These are phyloP conservation scores for Carcina quercana DNA, from an alignment of 2,888 invertebrate genomes.

Conservation along the genomic window DNA sequence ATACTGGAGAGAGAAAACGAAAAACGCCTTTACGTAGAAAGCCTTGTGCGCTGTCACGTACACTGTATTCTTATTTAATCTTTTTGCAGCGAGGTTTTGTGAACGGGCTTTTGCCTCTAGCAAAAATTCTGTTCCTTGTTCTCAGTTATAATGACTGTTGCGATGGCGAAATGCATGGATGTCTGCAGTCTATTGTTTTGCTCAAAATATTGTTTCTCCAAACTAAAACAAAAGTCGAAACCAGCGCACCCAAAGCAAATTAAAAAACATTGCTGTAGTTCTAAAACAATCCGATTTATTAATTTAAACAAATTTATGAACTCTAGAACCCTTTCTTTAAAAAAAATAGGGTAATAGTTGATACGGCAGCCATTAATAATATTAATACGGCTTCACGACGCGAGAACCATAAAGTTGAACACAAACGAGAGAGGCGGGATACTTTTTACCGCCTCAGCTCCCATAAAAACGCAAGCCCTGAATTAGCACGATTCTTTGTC, in stretches of 20 bases:
- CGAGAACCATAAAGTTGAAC: conserved; percentile 66
- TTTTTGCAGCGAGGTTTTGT: conserved; percentile 50
- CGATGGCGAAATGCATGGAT: conserved; percentile 9
- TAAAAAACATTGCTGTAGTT: too few relatives aligned
- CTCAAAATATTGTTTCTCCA: too few relatives aligned
- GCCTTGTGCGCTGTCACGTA: conserved; percentile 64
- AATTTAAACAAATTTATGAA: conserved; percentile 3
- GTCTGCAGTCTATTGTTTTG: neutral
- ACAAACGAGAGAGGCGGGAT: conserved; percentile 72
- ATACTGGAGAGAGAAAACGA: conserved; percentile 54
- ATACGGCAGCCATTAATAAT: conserved; percentile 65
- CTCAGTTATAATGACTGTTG: conserved; percentile 21
- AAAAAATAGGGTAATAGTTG: conserved; percentile 47
- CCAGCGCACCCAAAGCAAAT: too few relatives aligned
- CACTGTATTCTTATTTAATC: conserved; percentile 64
- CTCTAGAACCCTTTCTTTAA: conserved; percentile 40
- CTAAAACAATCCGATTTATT: too few relatives aligned
- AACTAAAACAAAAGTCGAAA: too few relatives aligned
- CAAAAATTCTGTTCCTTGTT: conserved; percentile 24
- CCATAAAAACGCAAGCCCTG: conserved; percentile 71
- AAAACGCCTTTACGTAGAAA: conserved; percentile 59
- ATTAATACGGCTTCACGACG: conserved; percentile 64
- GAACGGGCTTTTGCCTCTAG: conserved; percentile 34
- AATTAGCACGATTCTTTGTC: conserved; percentile 74
- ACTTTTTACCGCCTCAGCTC: conserved; percentile 70